Conservation (phyloP, 2,888 invertebrate species). For the Phragmatobia fuliginosa region DNA sequence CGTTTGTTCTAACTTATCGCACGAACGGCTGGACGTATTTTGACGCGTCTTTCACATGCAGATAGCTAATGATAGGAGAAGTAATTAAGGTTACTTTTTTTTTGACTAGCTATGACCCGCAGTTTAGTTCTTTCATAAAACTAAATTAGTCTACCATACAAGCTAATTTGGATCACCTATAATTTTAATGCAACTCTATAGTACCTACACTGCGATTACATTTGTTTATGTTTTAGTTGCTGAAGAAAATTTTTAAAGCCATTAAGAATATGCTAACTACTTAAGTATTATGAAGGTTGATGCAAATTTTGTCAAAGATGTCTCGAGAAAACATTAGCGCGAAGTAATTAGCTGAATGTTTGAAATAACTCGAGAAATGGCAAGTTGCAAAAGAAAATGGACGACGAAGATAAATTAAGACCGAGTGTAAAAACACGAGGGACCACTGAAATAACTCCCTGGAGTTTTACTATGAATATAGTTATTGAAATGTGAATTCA, state of each 20-base stretch:
- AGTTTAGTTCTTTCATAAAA: no score
- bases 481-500: neutral
- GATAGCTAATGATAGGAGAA: no score
- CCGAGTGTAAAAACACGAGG: conserved; percentile 25
- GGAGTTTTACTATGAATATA: neutral
- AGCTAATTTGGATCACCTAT: no score
- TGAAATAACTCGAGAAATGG: conserved; percentile 33
- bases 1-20: no score
- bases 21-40: no score
- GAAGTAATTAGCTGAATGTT: neutral
- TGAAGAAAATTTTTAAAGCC: neutral
- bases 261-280: neutral
- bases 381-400: conserved; percentile 37
- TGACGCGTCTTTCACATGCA: no score
- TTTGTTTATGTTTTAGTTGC: neutral
- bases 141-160: no score
- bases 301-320: neutral
- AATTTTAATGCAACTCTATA: no score
- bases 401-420: conserved; percentile 42
- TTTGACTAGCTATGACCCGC: no score
- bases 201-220: neutral
- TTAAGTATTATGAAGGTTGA: neutral
- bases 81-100: no score
- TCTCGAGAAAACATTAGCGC: neutral
- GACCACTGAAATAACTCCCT: conserved; percentile 4